Base-by-base conservation (phyloP, 2,888 invertebrate genomes). In the Drosophila mayaguana region DNA sequence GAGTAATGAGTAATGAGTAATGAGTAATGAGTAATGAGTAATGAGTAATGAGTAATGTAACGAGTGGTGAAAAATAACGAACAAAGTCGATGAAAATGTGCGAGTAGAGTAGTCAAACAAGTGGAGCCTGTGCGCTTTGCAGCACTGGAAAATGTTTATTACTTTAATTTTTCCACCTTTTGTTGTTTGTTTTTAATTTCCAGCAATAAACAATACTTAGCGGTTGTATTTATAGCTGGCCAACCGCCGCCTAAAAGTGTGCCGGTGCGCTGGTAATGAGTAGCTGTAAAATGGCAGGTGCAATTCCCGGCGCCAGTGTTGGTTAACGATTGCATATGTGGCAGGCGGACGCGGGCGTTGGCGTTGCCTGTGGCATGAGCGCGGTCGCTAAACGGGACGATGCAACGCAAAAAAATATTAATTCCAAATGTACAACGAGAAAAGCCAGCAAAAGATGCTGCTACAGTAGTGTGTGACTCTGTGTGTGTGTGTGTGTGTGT, bases 381-480 rank as follows among this genome's bases (percentile, higher is more conserved):
- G n/a, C n/a, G n/a, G n/a, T n/a, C n/a, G n/a, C n/a, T n/a, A n/a
- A 25, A 16, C 36, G 36, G 43, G 64, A 69, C 64, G 67, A 80
- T 74, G 83, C 77, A 70, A 75, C 69, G 77, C 69, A 77, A 83
- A 81, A 81, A 81, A 83, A 83, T 82, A 87, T 82, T 82, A 82
- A 82, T 82, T 82, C 86, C 80, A 83, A 83, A 70, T 66, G 63
- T 65, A 51, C 64, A 36, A 46, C 66, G 59, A 65, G 22, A 43
- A 46, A 54, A 22, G 32, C 48, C 48, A 28, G 48, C 20, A 48
- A 40, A 50, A 32, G 50, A 50, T 32, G 32, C 50, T 50, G 32
- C 2, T 14, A 14, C 14, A 20, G 50, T 1, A 32, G 18, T 18
- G 18, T 18, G 28, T 32, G 28, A 3, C 11, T 18, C 12, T 18